Percentiles rank a stretch among this genome's conserved stretches.
Evolutionary conservation across 2,797 vertebrate genomes (phyloP).

Genomic region (Onychomys leucogaster): DNA sequence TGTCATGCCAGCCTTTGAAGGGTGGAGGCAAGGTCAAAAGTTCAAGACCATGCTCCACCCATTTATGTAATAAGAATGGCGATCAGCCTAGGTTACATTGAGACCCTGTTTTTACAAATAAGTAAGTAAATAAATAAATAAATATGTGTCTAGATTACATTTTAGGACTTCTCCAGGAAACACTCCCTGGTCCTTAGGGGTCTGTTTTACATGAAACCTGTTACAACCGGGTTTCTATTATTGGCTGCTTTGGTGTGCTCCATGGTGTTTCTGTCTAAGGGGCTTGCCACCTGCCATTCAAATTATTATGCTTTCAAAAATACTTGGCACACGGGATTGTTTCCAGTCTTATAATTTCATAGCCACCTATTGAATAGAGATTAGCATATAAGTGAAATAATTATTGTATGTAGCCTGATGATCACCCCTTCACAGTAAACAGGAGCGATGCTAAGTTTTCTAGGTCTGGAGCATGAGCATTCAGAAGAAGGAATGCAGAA

Average conservation of each 20-base stretch:
- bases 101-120: neutral
- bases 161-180: constrained; percentile 74
- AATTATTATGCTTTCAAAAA: constrained; percentile 78
- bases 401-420: constrained; percentile 56
- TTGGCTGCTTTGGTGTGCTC: constrained; percentile 63
- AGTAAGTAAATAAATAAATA: neutral
- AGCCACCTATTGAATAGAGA: constrained; percentile 62
- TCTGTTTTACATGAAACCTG: constrained; percentile 81
- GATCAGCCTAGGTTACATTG: neutral
- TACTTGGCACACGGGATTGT: constrained; percentile 57
- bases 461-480: neutral
- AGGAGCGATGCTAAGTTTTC: neutral
- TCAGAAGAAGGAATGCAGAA: neutral
- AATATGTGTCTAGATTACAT: constrained; percentile 61
- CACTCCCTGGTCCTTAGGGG: constrained; percentile 71
- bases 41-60: neutral
- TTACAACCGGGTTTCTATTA: constrained; percentile 39
- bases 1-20: neutral
- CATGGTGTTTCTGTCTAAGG: constrained; percentile 68
- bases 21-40: neutral
- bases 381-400: constrained; percentile 73
- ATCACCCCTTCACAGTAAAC: constrained; percentile 47
- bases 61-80: neutral
- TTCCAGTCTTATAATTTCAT: constrained; percentile 73
- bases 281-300: constrained; percentile 71